These are phyloP conservation scores for Pteropus rufus DNA, from an alignment of 2,797 vertebrate species.

Conservation along the genomic window DNA sequence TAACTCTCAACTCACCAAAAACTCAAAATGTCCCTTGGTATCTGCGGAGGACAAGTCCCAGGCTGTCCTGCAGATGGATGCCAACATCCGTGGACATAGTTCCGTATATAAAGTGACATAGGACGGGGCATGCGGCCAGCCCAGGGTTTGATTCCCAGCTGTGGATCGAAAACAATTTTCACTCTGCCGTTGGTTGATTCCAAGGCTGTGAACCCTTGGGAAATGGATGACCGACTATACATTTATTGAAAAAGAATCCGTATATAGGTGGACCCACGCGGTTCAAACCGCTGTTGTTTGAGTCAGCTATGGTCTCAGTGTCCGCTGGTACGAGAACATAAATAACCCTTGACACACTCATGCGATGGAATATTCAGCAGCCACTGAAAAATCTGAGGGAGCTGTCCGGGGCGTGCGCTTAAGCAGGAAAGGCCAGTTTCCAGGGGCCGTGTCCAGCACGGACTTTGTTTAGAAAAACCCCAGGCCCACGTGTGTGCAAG, in stretches of 20 bases:
- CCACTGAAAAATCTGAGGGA: background rate
- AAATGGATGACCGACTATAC: background rate
- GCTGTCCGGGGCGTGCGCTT: rapidly evolving
- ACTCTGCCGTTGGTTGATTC: background rate
- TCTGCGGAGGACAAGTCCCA: no score
- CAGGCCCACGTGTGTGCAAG: background rate
- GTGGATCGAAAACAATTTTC: background rate
- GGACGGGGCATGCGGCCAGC: no score
- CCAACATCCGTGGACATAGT: background rate
- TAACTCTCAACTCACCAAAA: no score
- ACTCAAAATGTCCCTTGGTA: background rate
- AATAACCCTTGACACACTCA: rapidly evolving
- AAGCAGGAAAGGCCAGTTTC: no score
- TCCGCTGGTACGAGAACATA: background rate
- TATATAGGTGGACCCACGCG: background rate
- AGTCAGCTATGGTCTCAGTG: rapidly evolving
- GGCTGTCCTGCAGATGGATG: background rate
- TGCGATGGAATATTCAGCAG: background rate
- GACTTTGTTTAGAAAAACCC: background rate
- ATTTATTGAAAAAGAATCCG: background rate
- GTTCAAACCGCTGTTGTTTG: background rate
- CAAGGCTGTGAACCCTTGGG: background rate
- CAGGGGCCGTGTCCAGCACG: rapidly evolving
- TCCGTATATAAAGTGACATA: no score
- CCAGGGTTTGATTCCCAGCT: background rate